Conservation (phyloP, 2,113 vertebrate species). For the Muscicapa adusta region DNA sequence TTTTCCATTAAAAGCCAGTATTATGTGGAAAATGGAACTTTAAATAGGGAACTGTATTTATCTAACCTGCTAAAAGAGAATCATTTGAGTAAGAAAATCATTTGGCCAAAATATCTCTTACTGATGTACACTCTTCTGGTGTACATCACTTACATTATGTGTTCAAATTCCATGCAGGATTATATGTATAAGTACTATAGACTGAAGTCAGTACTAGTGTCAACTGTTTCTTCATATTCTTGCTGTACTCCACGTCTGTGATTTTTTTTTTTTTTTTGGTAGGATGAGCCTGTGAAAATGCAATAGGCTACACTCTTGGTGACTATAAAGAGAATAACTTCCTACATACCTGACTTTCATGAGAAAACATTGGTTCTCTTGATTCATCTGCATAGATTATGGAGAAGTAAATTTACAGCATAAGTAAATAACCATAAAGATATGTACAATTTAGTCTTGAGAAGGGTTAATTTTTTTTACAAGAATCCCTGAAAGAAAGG, state of each 20-base stretch:
- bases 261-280: background rate
- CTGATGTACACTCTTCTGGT: background rate
- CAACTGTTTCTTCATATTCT: background rate
- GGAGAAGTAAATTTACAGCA: background rate
- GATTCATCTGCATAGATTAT: background rate
- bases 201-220: background rate
- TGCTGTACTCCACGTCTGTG: background rate
- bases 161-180: background rate
- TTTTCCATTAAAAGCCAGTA: background rate
- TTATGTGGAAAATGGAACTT: background rate
- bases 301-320: background rate
- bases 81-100: background rate
- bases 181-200: background rate
- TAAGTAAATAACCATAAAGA: background rate
- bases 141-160: background rate
- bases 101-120: background rate
- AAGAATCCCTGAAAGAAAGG: background rate
- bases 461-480: background rate
- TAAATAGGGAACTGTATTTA: background rate
- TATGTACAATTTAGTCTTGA: background rate
- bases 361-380: background rate
- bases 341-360: background rate
- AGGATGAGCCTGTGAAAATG: background rate
- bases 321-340: background rate
- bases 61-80: background rate